Evolutionary conservation across 2,113 vertebrate genomes (phyloP).

Genomic region (Bujurquina vittata): DNA sequence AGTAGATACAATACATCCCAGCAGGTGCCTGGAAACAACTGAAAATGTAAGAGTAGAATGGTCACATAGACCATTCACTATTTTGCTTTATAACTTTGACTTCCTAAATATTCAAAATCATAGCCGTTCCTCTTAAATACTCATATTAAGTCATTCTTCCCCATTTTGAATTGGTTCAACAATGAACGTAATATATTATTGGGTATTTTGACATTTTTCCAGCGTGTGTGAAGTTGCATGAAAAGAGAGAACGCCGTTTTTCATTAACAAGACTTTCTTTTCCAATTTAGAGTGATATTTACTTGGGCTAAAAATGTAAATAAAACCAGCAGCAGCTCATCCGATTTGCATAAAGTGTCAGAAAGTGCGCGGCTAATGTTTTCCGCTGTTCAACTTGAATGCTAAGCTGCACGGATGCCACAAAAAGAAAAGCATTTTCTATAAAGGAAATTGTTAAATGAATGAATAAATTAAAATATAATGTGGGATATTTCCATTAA

Average conservation of each 20-base stretch:
- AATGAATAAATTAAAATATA: not conserved
- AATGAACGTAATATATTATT: not conserved
- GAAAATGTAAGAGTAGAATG: not conserved
- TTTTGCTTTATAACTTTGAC: too few species aligned
- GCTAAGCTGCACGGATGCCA: not conserved
- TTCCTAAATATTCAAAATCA: not conserved
- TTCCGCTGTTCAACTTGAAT: constrained; percentile 3
- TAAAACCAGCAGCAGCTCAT: not conserved
- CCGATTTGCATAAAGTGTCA: not conserved
- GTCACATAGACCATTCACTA: not conserved
- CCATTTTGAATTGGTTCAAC: not conserved
- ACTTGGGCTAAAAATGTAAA: not conserved
- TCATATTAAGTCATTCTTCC: not conserved
- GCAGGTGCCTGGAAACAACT: not conserved
- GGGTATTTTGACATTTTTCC: not conserved
- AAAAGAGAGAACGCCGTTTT: not conserved
- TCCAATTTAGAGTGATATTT: not conserved
- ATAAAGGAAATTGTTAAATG: not conserved
- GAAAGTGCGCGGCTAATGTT: not conserved
- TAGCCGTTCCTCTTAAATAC: not conserved
- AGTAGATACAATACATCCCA: not conserved
- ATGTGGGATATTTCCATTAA: not conserved
- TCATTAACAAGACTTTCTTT: not conserved
- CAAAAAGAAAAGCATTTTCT: not conserved
- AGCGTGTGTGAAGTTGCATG: not conserved